Evolutionary conservation across 2,113 vertebrate species (phyloP).

Genomic region (Plectropomus leopardus): DNA sequence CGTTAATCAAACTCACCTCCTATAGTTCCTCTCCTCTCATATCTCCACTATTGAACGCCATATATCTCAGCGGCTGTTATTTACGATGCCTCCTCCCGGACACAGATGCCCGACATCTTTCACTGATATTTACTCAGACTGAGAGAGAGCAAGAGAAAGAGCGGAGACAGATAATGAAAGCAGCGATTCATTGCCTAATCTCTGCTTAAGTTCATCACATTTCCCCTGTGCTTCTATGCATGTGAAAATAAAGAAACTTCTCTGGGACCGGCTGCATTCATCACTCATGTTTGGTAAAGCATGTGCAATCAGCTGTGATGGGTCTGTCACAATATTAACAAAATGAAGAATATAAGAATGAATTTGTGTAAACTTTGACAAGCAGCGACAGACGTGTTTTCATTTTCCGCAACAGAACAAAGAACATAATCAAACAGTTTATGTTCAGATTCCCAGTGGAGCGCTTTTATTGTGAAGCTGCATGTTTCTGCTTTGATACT

Average conservation of each 20-base stretch:
- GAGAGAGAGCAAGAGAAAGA: constrained; percentile 11
- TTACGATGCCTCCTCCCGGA: constrained; percentile 55
- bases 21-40: constrained; percentile 22
- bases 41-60: constrained; percentile 50
- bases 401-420: not conserved
- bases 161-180: constrained; percentile 29
- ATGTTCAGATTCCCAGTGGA: not conserved
- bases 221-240: not conserved
- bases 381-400: not conserved
- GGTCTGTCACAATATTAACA: not conserved
- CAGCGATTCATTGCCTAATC: not conserved
- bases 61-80: constrained; percentile 54
- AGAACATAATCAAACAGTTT: not conserved
- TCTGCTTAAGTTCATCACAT: constrained; percentile 7
- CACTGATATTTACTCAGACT: constrained; percentile 54
- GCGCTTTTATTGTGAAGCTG: not conserved
- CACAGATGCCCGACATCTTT: constrained; percentile 48
- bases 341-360: not conserved
- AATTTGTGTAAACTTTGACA: not conserved
- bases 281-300: not conserved
- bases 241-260: not conserved
- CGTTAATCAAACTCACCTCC: constrained; percentile 62
- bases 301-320: not conserved
- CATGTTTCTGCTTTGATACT: not conserved
- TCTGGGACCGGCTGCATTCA: not conserved